Evolutionary conservation across 1,140 invertebrate species (phyloP).

Genomic region (Drosophila pseudoananassae): DNA sequence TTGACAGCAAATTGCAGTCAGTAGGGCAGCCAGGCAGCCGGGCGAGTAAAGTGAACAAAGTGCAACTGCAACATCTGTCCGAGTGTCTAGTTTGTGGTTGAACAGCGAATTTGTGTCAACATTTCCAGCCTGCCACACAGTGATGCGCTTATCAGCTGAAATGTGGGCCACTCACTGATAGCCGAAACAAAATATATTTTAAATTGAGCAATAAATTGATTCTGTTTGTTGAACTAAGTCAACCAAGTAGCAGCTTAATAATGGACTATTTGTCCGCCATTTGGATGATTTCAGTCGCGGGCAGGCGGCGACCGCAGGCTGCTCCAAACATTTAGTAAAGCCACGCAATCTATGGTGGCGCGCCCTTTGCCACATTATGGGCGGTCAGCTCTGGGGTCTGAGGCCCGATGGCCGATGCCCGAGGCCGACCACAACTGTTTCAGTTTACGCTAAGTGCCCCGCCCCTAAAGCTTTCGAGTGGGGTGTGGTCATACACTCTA

Average conservation of each 20-base stretch:
- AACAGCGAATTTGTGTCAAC: constrained; percentile 65
- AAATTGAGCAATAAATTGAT: constrained; percentile 51
- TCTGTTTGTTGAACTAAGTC: constrained; percentile 40
- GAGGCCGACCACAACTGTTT: constrained; percentile 69
- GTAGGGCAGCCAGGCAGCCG: background rate
- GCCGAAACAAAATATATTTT: constrained; percentile 31
- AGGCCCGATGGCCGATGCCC: constrained; percentile 11
- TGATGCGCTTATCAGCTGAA: constrained; percentile 49
- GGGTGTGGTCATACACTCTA: constrained; percentile 19
- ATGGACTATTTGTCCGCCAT: constrained; percentile 16
- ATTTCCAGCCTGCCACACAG: constrained; percentile 50
- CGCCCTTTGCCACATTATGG: constrained; percentile 52
- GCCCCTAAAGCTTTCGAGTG: background rate
- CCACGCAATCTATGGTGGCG: constrained; percentile 29
- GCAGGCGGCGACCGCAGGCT: constrained; percentile 30
- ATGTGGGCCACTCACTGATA: constrained; percentile 64
- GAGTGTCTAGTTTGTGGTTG: constrained; percentile 57
- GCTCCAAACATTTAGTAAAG: constrained; percentile 36
- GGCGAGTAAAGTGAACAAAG: constrained; percentile 2
- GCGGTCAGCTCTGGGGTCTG: constrained; percentile 2
- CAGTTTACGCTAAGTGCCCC: constrained; percentile 51
- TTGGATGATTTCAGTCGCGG: background rate
- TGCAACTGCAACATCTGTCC: constrained; percentile 51
- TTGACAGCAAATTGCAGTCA: constrained; percentile 59
- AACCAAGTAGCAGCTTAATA: constrained; percentile 31